Percentiles rank a stretch among this genome's conserved stretches.
phyloP scores from a whole-genome alignment of 2,797 vertebrate species.

The Podargus strigoides region DNA sequence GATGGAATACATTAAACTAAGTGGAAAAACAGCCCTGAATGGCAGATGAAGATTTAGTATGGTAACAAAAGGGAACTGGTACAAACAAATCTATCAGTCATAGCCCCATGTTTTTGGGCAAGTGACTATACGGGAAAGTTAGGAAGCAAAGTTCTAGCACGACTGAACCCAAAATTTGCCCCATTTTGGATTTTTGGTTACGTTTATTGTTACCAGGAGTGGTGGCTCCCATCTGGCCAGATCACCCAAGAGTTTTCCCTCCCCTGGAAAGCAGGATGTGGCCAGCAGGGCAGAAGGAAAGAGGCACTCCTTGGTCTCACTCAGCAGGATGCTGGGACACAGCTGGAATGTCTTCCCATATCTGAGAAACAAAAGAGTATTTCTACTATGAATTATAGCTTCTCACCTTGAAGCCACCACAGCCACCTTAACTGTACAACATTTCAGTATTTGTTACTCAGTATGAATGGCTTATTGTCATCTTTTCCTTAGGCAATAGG shows the following conservation, averaged over 20 bases:
- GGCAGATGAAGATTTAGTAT: neutral
- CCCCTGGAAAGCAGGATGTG: neutral
- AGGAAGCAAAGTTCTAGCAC: neutral
- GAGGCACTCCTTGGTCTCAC: neutral
- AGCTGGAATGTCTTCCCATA: neutral
- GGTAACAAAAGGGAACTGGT: neutral
- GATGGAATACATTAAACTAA: neutral
- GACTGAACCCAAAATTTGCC: neutral
- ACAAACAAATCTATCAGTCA: neutral
- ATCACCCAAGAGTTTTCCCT: neutral
- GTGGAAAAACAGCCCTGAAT: neutral
- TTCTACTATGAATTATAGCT: neutral
- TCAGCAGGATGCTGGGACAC: neutral
- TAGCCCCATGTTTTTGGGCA: rapidly evolving
- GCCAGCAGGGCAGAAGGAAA: neutral
- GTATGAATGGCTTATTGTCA: neutral
- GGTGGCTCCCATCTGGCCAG: rapidly evolving
- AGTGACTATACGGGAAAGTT: neutral
- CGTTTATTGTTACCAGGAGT: neutral
- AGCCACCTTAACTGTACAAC: neutral
- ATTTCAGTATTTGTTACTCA: neutral
- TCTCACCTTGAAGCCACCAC: neutral
- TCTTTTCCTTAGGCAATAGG: neutral
- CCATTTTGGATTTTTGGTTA: neutral
- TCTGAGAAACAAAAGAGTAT: neutral